These are phyloP conservation scores for Poeciliopsis prolifica DNA, from an alignment of 2,113 vertebrate genomes.

Conservation along the genomic window DNA sequence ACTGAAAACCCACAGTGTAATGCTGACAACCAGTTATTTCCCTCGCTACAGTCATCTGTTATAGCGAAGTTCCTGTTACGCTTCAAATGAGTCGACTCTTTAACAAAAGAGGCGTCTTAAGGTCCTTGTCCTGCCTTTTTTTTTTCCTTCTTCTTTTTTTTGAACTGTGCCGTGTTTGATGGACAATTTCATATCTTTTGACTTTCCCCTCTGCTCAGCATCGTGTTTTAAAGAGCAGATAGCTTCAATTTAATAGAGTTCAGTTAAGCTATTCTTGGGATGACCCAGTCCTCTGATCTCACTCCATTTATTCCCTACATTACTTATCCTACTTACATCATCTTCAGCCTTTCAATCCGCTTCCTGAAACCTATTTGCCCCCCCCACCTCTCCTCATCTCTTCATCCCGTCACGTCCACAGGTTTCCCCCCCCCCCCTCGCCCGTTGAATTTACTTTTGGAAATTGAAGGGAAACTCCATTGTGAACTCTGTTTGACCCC, in stretches of 20 bases:
- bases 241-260: slow-evolving; percentile 67
- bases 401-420: not conserved
- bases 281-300: slow-evolving; percentile 36
- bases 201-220: slow-evolving; percentile 63
- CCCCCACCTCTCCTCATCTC: rapidly evolving
- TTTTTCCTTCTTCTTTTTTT: not conserved
- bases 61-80: slow-evolving; percentile 27
- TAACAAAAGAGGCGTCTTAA: slow-evolving; percentile 38
- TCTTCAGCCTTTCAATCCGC: not conserved
- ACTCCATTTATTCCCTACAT: slow-evolving; percentile 29
- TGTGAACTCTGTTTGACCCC: slow-evolving; percentile 63
- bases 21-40: slow-evolving; percentile 54
- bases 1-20: slow-evolving; percentile 39
- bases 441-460: slow-evolving; percentile 40
- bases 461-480: slow-evolving; percentile 20
- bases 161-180: slow-evolving; percentile 42
- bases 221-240: slow-evolving; percentile 56
- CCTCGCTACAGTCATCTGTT: slow-evolving; percentile 46
- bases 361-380: rapidly evolving
- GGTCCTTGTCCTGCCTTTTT: slow-evolving; percentile 23
- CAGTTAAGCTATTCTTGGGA: slow-evolving; percentile 64
- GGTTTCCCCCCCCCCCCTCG: not conserved
- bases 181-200: slow-evolving; percentile 63
- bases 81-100: slow-evolving; percentile 62
- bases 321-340: slow-evolving; percentile 16